Evolutionary conservation across 2,888 invertebrate genomes (phyloP).

Genomic region (Maniola hyperantus): DNA sequence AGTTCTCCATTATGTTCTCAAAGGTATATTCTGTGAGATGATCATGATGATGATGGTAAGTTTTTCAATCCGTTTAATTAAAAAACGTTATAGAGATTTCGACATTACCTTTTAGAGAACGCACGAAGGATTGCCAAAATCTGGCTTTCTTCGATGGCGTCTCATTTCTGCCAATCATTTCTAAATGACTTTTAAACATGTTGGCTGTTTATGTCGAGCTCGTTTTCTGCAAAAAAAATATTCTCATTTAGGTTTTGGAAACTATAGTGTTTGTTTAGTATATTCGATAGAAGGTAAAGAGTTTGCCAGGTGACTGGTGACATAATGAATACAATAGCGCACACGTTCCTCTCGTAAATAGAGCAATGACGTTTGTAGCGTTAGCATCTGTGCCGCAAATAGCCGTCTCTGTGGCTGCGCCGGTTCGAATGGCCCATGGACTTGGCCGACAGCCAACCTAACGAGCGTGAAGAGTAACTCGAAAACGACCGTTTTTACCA

Average conservation of each 20-base stretch:
- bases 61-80: neutral
- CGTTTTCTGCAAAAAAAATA: slow-evolving; percentile 85
- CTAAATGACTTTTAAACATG: slow-evolving; percentile 96
- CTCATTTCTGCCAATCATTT: slow-evolving; percentile 97
- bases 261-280: neutral
- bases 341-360: slow-evolving; percentile 72
- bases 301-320: slow-evolving; percentile 70
- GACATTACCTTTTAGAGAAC: slow-evolving; percentile 92
- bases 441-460: slow-evolving; percentile 67
- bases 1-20: no score
- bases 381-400: slow-evolving; percentile 73
- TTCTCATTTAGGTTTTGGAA: neutral
- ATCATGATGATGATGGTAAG: no score
- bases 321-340: slow-evolving; percentile 72
- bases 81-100: neutral
- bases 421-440: slow-evolving; percentile 69
- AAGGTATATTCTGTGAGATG: no score
- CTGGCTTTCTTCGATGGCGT: slow-evolving; percentile 95
- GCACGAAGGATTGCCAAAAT: slow-evolving; percentile 96
- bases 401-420: slow-evolving; percentile 68
- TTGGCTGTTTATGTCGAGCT: slow-evolving; percentile 88
- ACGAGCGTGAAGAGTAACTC: slow-evolving; percentile 65
- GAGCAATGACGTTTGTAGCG: slow-evolving; percentile 74
- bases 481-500: slow-evolving; percentile 75
- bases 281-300: neutral